Evolutionary conservation across 2,113 vertebrate genomes (phyloP), one percentile per base, ranked within the genome.

Genomic region (Laticauda colubrina): DNA sequence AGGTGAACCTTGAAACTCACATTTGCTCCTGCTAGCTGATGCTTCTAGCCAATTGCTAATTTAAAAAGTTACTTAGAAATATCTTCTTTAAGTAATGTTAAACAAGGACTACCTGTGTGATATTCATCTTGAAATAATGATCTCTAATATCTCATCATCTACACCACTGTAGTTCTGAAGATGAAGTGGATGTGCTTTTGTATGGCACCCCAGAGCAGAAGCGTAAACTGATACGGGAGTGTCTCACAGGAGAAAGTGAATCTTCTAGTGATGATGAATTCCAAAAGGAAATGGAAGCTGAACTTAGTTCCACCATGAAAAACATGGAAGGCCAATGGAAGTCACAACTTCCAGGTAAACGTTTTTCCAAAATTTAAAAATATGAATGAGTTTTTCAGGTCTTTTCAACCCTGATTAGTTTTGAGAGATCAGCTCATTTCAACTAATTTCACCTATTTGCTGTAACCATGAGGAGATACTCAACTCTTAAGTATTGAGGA

Each of bases 271-370:
- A 98, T 0, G 99, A 99, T 97, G 99, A 99, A 93, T 99, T 99
- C 96, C 98, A 99, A 91, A 99, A 99, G 95, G 99, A 99, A 97
- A 99, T 99, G 99, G 99, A 99, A 96, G 98, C 98, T 0, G 99
- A 99, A 94, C 98, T 99, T 54, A 98, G 98, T 97, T 97, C 97
- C 92, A 99, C 99, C 88, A 98, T 99, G 94, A 98, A 96, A 96
- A 97, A 97, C 75, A 98, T 99, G 96, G 98, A 99, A 96, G 96
- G 97, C 91, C 98, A 96, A 90, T 98, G 99, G 98, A 97, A 94
- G 0, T 97, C 96, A 0, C 69, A 97, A 0, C 93, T 96, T 93
- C 91, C 94, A 95, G 97, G 98, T 98, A 96, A 94, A 89, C 90
- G 4, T 0, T 0, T 1, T 0, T 39, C 0, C 4, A 21, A 89